Evolutionary conservation across 2,113 vertebrate genomes (phyloP).

Genomic region (Pollachius pollachius): DNA sequence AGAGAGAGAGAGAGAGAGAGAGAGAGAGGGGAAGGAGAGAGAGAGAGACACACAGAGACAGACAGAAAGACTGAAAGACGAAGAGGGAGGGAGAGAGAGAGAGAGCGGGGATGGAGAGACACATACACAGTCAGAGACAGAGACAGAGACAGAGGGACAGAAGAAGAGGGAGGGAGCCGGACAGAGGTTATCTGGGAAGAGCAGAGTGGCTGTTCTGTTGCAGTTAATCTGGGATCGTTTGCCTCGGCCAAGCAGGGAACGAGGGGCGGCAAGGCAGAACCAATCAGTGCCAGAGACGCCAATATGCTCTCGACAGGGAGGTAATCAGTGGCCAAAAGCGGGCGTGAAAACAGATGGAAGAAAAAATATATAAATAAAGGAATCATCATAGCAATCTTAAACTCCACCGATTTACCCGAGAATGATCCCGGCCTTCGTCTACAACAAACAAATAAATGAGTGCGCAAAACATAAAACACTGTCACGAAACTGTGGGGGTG

Average conservation of each 20-base stretch:
- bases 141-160: not conserved
- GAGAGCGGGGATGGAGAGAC: conserved; percentile 19
- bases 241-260: conserved; percentile 17
- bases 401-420: not conserved
- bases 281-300: not conserved
- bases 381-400: not conserved
- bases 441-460: too few relatives aligned
- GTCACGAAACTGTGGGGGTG: too few relatives aligned
- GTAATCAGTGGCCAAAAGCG: not conserved
- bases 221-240: conserved; percentile 37
- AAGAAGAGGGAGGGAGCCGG: not conserved
- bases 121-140: conserved; percentile 30
- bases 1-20: conserved; percentile 5
- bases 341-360: not conserved
- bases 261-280: conserved; percentile 7
- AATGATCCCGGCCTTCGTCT: not conserved
- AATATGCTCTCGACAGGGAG: not conserved
- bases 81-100: not conserved
- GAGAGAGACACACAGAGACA: not conserved
- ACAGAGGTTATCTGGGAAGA: conserved; percentile 17
- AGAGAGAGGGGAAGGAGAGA: not conserved
- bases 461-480: not conserved
- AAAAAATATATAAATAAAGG: not conserved
- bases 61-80: not conserved
- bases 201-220: not conserved